Percentiles rank a stretch among this genome's conserved stretches.
Conservation (phyloP, 2,888 invertebrate species). For the Agrotis ipsilon region DNA sequence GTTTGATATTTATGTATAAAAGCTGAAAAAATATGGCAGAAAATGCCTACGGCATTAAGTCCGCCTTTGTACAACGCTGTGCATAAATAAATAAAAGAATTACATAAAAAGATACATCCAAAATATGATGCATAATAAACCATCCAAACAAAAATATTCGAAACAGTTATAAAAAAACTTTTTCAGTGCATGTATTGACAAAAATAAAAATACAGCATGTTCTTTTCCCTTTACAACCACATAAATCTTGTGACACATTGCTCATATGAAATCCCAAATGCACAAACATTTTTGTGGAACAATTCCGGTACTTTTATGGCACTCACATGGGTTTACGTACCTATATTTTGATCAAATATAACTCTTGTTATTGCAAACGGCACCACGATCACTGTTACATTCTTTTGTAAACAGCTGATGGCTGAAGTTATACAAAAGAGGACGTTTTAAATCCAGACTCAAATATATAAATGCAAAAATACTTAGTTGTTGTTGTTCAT, state of each 20-base stretch:
- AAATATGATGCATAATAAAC: no score
- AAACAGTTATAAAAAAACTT: no score
- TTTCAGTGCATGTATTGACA: slow-evolving; percentile 18
- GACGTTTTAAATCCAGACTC: slow-evolving; percentile 52
- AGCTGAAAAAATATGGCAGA: no score
- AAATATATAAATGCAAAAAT: no score
- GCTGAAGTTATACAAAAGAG: slow-evolving; percentile 72
- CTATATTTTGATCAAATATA: slow-evolving; percentile 74
- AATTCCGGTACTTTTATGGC: slow-evolving; percentile 44
- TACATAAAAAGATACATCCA: no score
- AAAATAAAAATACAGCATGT: slow-evolving; percentile 32
- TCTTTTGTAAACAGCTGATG: slow-evolving; percentile 70
- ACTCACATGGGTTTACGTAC: slow-evolving; percentile 14
- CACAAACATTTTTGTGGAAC: slow-evolving; percentile 26
- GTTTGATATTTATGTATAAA: no score
- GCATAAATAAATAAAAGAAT: no score
- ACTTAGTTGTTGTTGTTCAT: no score
- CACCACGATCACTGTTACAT: slow-evolving; percentile 71
- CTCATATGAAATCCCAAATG: slow-evolving; percentile 37
- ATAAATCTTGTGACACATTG: slow-evolving; percentile 45
- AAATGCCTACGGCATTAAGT: no score
- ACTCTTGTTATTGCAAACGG: slow-evolving; percentile 73
- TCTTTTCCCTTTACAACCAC: slow-evolving; percentile 30
- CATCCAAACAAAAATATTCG: no score
- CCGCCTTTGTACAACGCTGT: no score